These are phyloP conservation scores for Oegoconia quadripuncta DNA, from an alignment of 2,888 invertebrate genomes.

Conservation along the genomic window DNA sequence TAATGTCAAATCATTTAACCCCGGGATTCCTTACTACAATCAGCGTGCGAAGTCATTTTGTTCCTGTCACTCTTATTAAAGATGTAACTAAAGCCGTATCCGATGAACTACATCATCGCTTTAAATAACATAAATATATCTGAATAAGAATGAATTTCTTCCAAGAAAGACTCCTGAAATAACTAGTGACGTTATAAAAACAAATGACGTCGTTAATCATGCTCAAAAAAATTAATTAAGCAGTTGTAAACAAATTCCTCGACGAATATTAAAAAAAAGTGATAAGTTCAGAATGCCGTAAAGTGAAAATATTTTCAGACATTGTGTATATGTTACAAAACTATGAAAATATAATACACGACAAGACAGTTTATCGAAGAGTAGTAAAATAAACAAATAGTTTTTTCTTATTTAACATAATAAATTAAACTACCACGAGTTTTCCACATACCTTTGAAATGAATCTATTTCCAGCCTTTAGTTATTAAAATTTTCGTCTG, in stretches of 20 bases:
- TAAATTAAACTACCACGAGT: no score
- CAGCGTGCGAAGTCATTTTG: conserved; percentile 73
- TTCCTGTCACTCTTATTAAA: conserved; percentile 52
- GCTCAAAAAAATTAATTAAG: conserved; percentile 53
- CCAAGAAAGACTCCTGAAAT: conserved; percentile 2
- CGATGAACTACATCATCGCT: conserved; percentile 32
- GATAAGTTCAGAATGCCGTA: conserved; percentile 49
- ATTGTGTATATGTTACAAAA: no score
- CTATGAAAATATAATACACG: no score
- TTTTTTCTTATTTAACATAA: no score
- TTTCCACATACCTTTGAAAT: no score
- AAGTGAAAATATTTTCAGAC: no score
- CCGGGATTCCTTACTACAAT: conserved; percentile 63
- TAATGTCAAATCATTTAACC: conserved; percentile 67
- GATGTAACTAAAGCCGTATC: conserved; percentile 62
- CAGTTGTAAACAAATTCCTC: conserved; percentile 43
- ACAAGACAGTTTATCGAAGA: no score
- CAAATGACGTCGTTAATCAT: conserved; percentile 37
- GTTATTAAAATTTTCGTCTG: no score
- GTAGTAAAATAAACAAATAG: no score
- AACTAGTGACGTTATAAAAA: conserved; percentile 36
- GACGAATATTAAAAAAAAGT: conserved; percentile 33
- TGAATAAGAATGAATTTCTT: neutral
- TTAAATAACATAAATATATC: conserved; percentile 1
- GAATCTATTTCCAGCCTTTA: no score